Percentiles rank a stretch among this genome's conserved stretches.
phyloP scores from a whole-genome alignment of 2,888 invertebrate genomes.

The Maniola hyperantus region DNA sequence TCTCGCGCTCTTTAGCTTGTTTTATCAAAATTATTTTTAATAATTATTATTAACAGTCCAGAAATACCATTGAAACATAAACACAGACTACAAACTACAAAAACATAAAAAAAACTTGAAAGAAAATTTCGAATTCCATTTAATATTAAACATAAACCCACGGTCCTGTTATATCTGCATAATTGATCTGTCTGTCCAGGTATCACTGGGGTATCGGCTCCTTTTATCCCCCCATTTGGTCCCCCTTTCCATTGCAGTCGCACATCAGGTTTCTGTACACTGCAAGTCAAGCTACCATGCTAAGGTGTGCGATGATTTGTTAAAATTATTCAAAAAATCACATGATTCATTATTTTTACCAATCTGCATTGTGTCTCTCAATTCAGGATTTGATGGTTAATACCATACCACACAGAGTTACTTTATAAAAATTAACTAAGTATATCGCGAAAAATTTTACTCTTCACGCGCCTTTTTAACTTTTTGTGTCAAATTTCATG shows the following conservation, averaged over 20 bases:
- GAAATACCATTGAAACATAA: not conserved
- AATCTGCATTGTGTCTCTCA: too few species aligned
- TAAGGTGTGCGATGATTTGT: not conserved
- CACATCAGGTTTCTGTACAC: constrained; percentile 19
- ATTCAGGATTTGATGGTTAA: too few species aligned
- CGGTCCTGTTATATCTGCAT: constrained; percentile 26
- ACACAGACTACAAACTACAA: not conserved
- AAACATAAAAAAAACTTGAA: not conserved
- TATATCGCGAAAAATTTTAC: too few species aligned
- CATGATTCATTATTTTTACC: too few species aligned
- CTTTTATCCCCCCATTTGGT: constrained; percentile 25
- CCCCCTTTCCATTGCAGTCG: constrained; percentile 23
- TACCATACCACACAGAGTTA: too few species aligned
- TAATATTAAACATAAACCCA: constrained; percentile 25
- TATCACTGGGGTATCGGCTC: constrained; percentile 25
- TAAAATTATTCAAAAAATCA: too few species aligned
- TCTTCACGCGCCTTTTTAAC: too few species aligned
- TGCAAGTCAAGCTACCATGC: constrained; percentile 1
- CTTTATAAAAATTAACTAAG: too few species aligned
- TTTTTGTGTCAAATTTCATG: too few species aligned
- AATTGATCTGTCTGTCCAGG: constrained; percentile 32
- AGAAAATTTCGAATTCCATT: constrained; percentile 15
- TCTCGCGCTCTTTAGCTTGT: too few species aligned
- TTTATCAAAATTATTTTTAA: too few species aligned
- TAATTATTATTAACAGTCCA: too few species aligned